Evolutionary conservation across 2,888 invertebrate species (phyloP), one percentile per base, ranked within the genome.

Genomic region (Hypercompe scribonia): DNA sequence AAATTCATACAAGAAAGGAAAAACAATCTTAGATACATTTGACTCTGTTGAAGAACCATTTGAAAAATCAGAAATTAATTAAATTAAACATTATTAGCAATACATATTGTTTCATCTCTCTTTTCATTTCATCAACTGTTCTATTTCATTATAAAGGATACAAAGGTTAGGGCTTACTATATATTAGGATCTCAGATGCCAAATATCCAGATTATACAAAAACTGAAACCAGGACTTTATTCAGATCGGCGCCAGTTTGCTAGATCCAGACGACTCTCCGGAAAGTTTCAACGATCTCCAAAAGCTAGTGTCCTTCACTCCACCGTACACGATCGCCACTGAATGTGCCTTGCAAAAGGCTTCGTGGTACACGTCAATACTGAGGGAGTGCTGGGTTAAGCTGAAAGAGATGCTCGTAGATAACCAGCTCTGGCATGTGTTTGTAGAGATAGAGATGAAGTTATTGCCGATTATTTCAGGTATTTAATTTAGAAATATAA

Each of bases 401-500:
- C 77, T 92, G 24, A 82, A 77, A 4, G 65, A 21, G 0, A 70
- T 84, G 70, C 87, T 96, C 46, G 71, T 82, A 0, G 89, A 92
- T 33, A 82, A 89, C 2, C 84, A 87, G 2, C 74, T 95, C 72
- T 94, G 94, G 95, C 88, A 86, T n/a, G 86, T 96, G 3, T 96
- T 95, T 75, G 79, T 87, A 1, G 87, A 93, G 7, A 89, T 96
- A n/a, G 96, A 96, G 84, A 95, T 94, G 92, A 90, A 86, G 68
- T 84, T 96, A 31, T 75, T 94, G 63, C 94, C 95, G 33, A 90
- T 96, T 36, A 88, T 96, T 76, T 90, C 95, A 77, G 92, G 96
- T 95, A 81, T 50, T 67, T 28, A 5, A 28, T 58, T 13, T 7
- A n/a, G 13, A 54, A 7, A 15, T 61, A 15, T 2, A 15, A 31